A percentile compares a stretch with the other conserved stretches of the same genome.
Conservation (phyloP, 2,797 vertebrate genomes). For the Halcyon chelicuti region DNA sequence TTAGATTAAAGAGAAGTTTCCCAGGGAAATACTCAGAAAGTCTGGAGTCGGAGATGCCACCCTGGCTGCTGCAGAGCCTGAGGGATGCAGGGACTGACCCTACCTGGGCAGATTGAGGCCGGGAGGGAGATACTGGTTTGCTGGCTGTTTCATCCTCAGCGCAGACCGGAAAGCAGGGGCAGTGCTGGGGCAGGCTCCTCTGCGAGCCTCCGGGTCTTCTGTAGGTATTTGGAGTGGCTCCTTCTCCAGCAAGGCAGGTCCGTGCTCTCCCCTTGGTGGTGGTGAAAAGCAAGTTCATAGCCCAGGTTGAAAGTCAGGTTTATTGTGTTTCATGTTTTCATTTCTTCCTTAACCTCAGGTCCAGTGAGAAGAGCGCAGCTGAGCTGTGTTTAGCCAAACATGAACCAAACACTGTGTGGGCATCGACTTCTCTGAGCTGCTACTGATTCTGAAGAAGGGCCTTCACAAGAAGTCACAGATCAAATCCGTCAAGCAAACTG, state of each 20-base stretch:
- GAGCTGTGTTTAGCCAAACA: neutral
- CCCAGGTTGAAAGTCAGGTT: neutral
- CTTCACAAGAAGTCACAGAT: neutral
- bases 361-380: fast-evolving
- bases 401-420: fast-evolving
- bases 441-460: neutral
- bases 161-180: neutral
- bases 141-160: neutral
- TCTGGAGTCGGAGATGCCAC: too few relatives aligned
- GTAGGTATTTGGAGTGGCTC: neutral
- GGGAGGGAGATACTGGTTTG: neutral
- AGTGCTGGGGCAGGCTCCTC: neutral
- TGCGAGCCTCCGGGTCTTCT: fast-evolving
- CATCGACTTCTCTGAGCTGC: fast-evolving
- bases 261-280: fast-evolving
- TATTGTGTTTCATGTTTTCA: neutral
- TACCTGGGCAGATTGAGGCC: neutral
- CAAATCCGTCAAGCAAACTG: neutral
- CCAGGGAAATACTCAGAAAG: too few relatives aligned
- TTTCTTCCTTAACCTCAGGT: neutral
- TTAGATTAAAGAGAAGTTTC: too few relatives aligned
- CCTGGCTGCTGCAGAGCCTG: fast-evolving
- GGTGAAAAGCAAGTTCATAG: neutral
- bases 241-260: fast-evolving
- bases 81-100: neutral